Evolutionary conservation across 2,888 invertebrate genomes (phyloP), one percentile per base, ranked within the genome.

Genomic region (Anthrax anthrax): DNA sequence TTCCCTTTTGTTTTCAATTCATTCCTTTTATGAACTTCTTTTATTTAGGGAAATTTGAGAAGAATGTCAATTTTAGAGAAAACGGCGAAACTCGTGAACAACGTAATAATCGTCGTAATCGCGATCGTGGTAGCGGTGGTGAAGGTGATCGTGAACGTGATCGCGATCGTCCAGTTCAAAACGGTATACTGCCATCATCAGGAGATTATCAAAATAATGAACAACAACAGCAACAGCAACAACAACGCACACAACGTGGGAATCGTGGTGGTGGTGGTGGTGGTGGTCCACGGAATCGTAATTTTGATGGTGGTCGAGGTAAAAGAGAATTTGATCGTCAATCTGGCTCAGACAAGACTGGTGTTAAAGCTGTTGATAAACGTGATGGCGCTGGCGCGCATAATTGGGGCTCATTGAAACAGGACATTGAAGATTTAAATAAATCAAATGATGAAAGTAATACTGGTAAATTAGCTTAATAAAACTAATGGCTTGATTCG

Each of bases 371-470:
- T 52, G 78, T 89, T 58, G 94, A 94, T 69, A 95, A 95, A 72
- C 84, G 88, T 56, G 92, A 95, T 60, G 95, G 94, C 57, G 86
- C 81, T 67, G 95, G 94, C 54, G 83, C 91, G 55, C 89, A 90
- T 69, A 95, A 95, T 73, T 95, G 95, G 94, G 94, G 94, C 58
- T 87, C 86, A 54, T 78, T 87, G 59, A 87, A 87, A 71, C 92
- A 94, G 67, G 88, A 91, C 58, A 79, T 91, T 59, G 89, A 84
- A 75, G 67, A 65, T 47, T 51, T 61, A 18, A 64, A 59, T 47
- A 64, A 64, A 56, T 51, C 59, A 8, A 60, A 58, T 50, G 53
- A 59, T 37, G 53, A 57, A 37, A 55, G 60, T 47, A 47, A 38
- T 18, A 37, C 32, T 42, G 34, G 29, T 34, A 10, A 42, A 16